Evolutionary conservation across 2,797 vertebrate genomes (phyloP).

Genomic region (Sternarchorhynchus goeldii): DNA sequence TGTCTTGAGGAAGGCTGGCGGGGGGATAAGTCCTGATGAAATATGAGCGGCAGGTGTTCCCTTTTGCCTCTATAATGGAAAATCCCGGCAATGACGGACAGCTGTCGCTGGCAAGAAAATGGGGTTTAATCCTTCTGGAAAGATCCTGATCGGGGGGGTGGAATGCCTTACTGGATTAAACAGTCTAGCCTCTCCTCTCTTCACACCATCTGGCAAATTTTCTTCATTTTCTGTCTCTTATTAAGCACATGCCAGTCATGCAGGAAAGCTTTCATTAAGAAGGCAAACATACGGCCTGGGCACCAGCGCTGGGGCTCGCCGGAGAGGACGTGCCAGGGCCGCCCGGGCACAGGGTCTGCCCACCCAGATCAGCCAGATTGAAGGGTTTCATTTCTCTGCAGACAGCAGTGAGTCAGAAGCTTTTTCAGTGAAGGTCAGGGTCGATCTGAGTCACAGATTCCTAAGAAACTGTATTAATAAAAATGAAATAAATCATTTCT

Average conservation of each 20-base stretch:
- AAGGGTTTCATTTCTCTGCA: slow-evolving; percentile 6
- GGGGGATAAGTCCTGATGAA: slow-evolving; percentile 71
- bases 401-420: slow-evolving; percentile 1
- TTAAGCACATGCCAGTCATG: slow-evolving; percentile 39
- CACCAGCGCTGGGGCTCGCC: background rate
- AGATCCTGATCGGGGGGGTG: slow-evolving; percentile 65
- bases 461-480: background rate
- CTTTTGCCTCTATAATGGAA: slow-evolving; percentile 52
- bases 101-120: slow-evolving; percentile 68
- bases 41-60: slow-evolving; percentile 61
- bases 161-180: slow-evolving; percentile 59
- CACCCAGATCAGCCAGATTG: background rate
- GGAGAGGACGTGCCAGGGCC: background rate
- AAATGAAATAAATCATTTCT: background rate
- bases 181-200: slow-evolving; percentile 44
- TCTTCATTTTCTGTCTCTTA: background rate
- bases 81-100: slow-evolving; percentile 72
- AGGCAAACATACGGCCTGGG: slow-evolving; percentile 2
- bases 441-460: background rate
- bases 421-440: slow-evolving; percentile 6
- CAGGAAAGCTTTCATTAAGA: background rate
- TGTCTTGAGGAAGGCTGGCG: slow-evolving; percentile 58
- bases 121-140: slow-evolving; percentile 68
- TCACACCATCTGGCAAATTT: slow-evolving; percentile 46
- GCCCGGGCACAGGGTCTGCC: background rate